Evolutionary conservation across 1,140 invertebrate genomes (phyloP).

Genomic region (Drosophila pseudoobscura): DNA sequence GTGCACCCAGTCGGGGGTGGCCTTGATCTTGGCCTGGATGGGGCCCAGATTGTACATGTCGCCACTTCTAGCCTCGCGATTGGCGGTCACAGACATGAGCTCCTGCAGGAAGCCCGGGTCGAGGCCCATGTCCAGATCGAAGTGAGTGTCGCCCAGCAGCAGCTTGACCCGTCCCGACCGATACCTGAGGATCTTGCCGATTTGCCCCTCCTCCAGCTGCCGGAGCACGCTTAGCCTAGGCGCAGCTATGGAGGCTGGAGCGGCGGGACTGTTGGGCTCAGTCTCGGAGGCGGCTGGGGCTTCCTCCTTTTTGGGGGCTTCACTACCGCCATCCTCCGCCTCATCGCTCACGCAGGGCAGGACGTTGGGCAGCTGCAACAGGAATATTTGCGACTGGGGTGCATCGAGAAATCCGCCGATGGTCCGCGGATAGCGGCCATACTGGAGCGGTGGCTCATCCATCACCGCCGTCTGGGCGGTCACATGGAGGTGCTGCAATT

Average conservation of each 20-base stretch:
- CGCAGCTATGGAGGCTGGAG: neutral
- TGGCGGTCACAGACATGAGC: constrained; percentile 76
- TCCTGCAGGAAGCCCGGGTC: constrained; percentile 83
- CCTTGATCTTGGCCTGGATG: constrained; percentile 80
- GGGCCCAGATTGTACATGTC: constrained; percentile 83
- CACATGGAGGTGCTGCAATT: constrained; percentile 54
- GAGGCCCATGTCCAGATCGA: constrained; percentile 84
- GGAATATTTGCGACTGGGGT: constrained; percentile 63
- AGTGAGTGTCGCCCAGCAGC: constrained; percentile 84
- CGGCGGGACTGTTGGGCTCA: constrained; percentile 32
- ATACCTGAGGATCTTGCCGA: constrained; percentile 85
- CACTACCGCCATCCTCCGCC: constrained; percentile 20
- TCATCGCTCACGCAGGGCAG: constrained; percentile 83
- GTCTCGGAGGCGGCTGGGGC: constrained; percentile 2
- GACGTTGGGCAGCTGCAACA: constrained; percentile 83
- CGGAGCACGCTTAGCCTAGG: constrained; percentile 54
- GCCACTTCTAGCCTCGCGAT: constrained; percentile 77
- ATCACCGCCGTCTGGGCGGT: constrained; percentile 15
- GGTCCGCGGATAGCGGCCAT: constrained; percentile 64
- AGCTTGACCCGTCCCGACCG: constrained; percentile 85
- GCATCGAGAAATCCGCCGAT: constrained; percentile 59
- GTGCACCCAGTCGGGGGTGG: constrained; percentile 82
- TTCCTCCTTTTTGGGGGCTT: constrained; percentile 16
- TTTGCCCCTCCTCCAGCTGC: constrained; percentile 85
- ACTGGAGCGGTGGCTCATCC: constrained; percentile 64